phyloP scores from a whole-genome alignment of 2,888 invertebrate species.

The Dynastes hyllus region DNA sequence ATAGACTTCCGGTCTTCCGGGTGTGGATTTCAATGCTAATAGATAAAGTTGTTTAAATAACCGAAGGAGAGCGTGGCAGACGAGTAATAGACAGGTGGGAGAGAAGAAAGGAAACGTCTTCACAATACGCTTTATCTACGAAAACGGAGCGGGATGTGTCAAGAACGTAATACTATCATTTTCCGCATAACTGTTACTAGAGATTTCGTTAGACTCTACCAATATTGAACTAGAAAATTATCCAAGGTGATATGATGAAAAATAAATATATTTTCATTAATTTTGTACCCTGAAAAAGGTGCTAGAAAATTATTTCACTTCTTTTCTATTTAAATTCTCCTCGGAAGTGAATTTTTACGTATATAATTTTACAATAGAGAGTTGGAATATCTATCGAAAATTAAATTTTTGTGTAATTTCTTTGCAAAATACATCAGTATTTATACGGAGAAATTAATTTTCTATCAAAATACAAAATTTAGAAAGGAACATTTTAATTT shows the following conservation, averaged over 20 bases:
- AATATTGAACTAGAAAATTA: slow-evolving; percentile 30
- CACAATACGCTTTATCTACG: slow-evolving; percentile 59
- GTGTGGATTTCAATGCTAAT: slow-evolving; percentile 59
- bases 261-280: not conserved
- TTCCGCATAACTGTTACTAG: not conserved
- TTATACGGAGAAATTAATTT: too few species aligned
- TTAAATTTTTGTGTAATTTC: too few species aligned
- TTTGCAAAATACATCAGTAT: too few species aligned
- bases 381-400: too few species aligned
- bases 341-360: too few species aligned
- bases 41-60: slow-evolving; percentile 58
- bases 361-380: too few species aligned
- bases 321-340: too few species aligned
- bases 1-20: slow-evolving; percentile 57
- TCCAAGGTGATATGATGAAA: not conserved
- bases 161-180: slow-evolving; percentile 1
- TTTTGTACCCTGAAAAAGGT: too few species aligned
- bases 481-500: too few species aligned
- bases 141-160: slow-evolving; percentile 41
- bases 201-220: slow-evolving; percentile 13
- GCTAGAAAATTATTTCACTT: too few species aligned
- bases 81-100: slow-evolving; percentile 54
- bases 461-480: too few species aligned
- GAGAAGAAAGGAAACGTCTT: slow-evolving; percentile 58
- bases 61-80: slow-evolving; percentile 38